Evolutionary conservation across 1,140 invertebrate species (phyloP).

Genomic region (Caerostris darwini): DNA sequence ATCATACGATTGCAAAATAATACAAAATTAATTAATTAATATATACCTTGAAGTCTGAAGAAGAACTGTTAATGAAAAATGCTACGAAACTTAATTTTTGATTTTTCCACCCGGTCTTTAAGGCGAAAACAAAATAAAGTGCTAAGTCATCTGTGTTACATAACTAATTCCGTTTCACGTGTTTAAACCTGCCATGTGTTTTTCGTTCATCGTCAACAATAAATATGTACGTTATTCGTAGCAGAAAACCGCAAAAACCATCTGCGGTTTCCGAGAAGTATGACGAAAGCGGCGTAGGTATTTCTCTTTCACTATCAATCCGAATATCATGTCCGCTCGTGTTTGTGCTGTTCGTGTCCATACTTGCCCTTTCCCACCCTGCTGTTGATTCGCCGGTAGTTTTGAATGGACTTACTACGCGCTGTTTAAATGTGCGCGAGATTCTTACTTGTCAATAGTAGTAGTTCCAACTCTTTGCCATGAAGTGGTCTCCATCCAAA

Average conservation of each 20-base stretch:
- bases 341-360: neutral
- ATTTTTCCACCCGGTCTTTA: too few species aligned
- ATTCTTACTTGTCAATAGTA: too few species aligned
- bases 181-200: neutral
- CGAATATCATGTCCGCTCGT: neutral
- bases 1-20: too few species aligned
- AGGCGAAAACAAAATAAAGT: too few species aligned
- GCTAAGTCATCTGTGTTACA: neutral
- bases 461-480: neutral
- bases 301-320: neutral
- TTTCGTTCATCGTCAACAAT: neutral
- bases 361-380: neutral
- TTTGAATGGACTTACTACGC: too few species aligned
- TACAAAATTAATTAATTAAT: too few species aligned
- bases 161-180: neutral
- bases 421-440: too few species aligned
- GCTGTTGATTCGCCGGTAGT: neutral
- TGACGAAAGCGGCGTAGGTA: neutral
- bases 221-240: neutral
- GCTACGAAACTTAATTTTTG: too few species aligned
- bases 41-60: too few species aligned
- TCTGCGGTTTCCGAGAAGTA: neutral
- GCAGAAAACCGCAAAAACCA: neutral
- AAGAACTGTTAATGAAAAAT: too few species aligned
- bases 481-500: neutral